Conservation (phyloP, 1,140 invertebrate genomes). For the Oscheius sp. region DNA sequence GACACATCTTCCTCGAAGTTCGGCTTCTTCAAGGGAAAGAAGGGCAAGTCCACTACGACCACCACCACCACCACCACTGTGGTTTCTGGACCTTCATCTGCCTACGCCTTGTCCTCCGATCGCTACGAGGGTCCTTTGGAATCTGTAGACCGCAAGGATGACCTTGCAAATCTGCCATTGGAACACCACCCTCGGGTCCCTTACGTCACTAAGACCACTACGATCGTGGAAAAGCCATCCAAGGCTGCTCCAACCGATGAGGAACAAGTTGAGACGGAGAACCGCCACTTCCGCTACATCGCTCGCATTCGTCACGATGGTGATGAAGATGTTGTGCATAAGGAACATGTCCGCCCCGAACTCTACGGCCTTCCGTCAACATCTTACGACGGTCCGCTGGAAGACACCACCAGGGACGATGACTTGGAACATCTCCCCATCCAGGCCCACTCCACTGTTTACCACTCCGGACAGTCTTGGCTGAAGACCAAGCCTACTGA, state of each 20-base stretch:
- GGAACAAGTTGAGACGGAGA: neutral
- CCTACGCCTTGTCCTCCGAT: neutral
- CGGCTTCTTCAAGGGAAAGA: conserved; percentile 24
- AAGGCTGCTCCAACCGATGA: no score
- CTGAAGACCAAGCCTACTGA: neutral
- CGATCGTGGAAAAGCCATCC: neutral
- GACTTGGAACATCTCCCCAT: neutral
- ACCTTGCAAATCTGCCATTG: neutral
- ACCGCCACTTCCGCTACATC: neutral
- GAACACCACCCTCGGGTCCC: neutral
- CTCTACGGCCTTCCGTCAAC: neutral
- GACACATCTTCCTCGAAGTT: neutral
- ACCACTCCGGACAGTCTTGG: neutral
- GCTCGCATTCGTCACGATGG: neutral
- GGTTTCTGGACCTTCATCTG: neutral
- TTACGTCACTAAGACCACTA: neutral
- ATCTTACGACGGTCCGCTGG: neutral
- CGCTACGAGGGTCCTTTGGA: conserved; percentile 15
- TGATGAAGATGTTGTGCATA: neutral
- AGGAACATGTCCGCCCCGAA: neutral
- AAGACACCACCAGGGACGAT: neutral
- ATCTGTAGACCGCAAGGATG: neutral
- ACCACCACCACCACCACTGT: neutral
- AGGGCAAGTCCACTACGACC: conserved; percentile 4
- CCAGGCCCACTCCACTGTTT: neutral